Conservation (phyloP, 2,113 vertebrate genomes). For the Lucifuga dentata region DNA sequence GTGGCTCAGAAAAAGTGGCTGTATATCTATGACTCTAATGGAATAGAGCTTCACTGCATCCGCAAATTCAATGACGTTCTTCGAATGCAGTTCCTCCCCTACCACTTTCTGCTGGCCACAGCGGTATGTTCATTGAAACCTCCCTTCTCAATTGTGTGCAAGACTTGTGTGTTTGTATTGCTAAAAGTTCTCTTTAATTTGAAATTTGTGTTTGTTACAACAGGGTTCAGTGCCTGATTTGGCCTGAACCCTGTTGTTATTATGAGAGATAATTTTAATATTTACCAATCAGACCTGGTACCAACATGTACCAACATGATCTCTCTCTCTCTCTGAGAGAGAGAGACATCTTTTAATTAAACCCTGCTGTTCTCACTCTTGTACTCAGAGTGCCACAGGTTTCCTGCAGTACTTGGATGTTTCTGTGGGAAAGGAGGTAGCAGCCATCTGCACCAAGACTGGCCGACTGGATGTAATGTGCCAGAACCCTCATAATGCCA, state of each 20-base stretch:
- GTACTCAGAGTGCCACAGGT: slow-evolving; percentile 85
- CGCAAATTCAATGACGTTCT: slow-evolving; percentile 88
- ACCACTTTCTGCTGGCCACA: slow-evolving; percentile 88
- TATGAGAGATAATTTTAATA: too few species aligned
- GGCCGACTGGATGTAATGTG: slow-evolving; percentile 89
- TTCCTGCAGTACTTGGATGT: slow-evolving; percentile 93
- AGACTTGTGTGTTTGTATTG: neutral
- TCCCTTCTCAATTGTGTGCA: neutral
- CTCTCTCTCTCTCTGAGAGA: too few species aligned
- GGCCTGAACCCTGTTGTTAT: neutral
- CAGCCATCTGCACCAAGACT: slow-evolving; percentile 82
- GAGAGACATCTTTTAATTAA: neutral
- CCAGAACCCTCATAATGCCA: slow-evolving; percentile 89
- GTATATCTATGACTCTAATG: slow-evolving; percentile 89
- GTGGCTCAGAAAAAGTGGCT: slow-evolving; percentile 93
- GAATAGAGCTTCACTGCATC: slow-evolving; percentile 90
- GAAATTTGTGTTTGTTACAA: too few species aligned
- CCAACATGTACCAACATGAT: too few species aligned
- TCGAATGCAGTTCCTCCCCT: slow-evolving; percentile 90
- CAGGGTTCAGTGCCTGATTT: neutral
- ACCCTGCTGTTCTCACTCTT: neutral
- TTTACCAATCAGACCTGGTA: too few species aligned
- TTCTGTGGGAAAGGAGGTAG: slow-evolving; percentile 89
- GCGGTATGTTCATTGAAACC: slow-evolving; percentile 66
- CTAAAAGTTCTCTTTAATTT: too few species aligned